phyloP scores from a whole-genome alignment of 2,888 invertebrate species.

The Herminia tarsipennalis region DNA sequence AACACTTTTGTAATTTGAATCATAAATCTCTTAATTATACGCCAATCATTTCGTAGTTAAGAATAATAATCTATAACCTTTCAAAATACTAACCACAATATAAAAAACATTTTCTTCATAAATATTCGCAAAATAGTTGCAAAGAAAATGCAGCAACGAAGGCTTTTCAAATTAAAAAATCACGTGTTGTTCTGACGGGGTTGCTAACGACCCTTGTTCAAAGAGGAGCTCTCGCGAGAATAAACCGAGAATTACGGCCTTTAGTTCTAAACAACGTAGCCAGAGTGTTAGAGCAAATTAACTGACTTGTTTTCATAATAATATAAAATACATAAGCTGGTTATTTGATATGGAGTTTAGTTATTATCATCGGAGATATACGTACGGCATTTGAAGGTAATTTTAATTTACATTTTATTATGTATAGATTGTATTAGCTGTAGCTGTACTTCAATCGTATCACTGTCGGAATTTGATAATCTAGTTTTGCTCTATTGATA shows the following conservation, averaged over 20 bases:
- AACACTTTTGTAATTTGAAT: too few species aligned
- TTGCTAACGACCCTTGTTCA: conserved; percentile 53
- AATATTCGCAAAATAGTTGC: conserved; percentile 16
- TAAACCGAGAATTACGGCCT: conserved; percentile 51
- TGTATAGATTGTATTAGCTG: too few species aligned
- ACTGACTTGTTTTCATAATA: conserved; percentile 28
- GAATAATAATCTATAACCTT: not conserved
- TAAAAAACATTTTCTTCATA: conserved; percentile 1
- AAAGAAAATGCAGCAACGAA: conserved; percentile 35
- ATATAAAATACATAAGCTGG: conserved; percentile 7
- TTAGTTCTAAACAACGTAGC: conserved; percentile 41
- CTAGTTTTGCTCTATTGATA: too few species aligned
- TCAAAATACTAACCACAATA: not conserved
- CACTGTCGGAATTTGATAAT: too few species aligned
- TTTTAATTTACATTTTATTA: too few species aligned
- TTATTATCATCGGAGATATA: not conserved
- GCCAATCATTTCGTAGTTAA: too few species aligned
- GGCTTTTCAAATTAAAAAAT: conserved; percentile 54
- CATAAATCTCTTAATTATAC: too few species aligned
- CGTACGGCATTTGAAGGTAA: too few species aligned
- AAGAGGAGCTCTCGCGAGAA: conserved; percentile 53
- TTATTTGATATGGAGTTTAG: not conserved
- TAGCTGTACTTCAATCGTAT: too few species aligned
- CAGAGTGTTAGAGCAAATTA: conserved; percentile 28
- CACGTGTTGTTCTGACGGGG: conserved; percentile 45